Evolutionary conservation across 2,113 vertebrate species (phyloP).

Genomic region (Mesocricetus auratus): DNA sequence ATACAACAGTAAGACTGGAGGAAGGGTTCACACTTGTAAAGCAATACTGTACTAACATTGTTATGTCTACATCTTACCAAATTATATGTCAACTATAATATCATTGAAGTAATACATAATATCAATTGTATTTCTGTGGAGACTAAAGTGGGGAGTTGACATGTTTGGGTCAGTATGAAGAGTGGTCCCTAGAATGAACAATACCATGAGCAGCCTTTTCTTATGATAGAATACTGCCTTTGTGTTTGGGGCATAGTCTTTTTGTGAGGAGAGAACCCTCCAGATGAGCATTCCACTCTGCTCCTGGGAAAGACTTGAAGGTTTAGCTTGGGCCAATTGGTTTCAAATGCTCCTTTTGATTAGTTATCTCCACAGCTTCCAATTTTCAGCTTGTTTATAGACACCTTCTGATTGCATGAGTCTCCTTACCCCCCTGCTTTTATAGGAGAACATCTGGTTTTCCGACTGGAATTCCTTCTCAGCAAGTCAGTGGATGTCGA

Average conservation of each 20-base stretch:
- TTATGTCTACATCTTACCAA: background rate
- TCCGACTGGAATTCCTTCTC: constrained; percentile 68
- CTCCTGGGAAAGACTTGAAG: background rate
- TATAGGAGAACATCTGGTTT: constrained; percentile 72
- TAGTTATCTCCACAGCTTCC: background rate
- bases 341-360: constrained; percentile 56
- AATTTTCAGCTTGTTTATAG: constrained; percentile 65
- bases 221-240: background rate
- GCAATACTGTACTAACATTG: background rate
- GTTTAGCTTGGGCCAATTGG: constrained; percentile 16
- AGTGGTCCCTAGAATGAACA: background rate
- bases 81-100: background rate
- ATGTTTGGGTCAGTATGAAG: background rate
- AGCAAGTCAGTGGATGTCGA: constrained; percentile 35
- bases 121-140: background rate
- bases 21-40: background rate
- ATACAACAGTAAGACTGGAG: background rate
- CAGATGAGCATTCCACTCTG: constrained; percentile 10
- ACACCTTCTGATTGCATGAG: constrained; percentile 45
- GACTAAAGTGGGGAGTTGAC: background rate
- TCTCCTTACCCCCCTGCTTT: constrained; percentile 16
- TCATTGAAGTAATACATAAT: background rate
- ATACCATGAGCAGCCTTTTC: background rate
- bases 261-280: background rate
- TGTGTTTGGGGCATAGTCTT: background rate